Conservation (phyloP, 2,113 vertebrate species). For the Bucco capensis region DNA sequence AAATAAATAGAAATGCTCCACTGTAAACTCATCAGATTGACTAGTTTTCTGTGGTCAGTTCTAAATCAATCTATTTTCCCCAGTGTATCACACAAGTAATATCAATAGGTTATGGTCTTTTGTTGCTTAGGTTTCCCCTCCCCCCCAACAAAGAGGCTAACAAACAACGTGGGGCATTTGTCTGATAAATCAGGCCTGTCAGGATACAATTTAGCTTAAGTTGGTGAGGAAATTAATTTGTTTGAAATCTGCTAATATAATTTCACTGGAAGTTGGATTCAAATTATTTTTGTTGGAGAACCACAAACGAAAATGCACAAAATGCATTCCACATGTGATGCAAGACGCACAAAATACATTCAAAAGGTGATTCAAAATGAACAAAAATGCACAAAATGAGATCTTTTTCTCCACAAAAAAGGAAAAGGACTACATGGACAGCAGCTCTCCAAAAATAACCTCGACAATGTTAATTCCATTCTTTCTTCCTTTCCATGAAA, state of each 20-base stretch:
- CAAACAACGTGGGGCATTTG: constrained; percentile 20
- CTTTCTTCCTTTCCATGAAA: background rate
- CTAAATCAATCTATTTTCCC: constrained; percentile 45
- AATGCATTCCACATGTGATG: background rate
- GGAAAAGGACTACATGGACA: background rate
- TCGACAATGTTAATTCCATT: accelerated
- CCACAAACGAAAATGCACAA: background rate
- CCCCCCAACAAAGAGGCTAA: constrained; percentile 48
- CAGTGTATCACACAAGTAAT: background rate
- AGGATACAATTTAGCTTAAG: background rate
- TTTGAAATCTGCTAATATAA: background rate
- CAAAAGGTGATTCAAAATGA: no score
- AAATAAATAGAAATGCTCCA: constrained; percentile 38
- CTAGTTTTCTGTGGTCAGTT: constrained; percentile 26
- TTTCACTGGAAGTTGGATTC: background rate
- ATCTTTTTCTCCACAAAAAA: background rate
- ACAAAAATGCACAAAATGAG: no score
- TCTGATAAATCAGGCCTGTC: constrained; percentile 19
- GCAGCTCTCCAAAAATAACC: background rate
- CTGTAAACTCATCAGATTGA: constrained; percentile 47
- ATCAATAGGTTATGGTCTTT: constrained; percentile 58
- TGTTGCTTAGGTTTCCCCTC: constrained; percentile 49
- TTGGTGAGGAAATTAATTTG: background rate
- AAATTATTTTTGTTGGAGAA: background rate
- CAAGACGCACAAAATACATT: background rate